Evolutionary conservation across 2,888 invertebrate species (phyloP).

Genomic region (Tetheella fluctuosa): DNA sequence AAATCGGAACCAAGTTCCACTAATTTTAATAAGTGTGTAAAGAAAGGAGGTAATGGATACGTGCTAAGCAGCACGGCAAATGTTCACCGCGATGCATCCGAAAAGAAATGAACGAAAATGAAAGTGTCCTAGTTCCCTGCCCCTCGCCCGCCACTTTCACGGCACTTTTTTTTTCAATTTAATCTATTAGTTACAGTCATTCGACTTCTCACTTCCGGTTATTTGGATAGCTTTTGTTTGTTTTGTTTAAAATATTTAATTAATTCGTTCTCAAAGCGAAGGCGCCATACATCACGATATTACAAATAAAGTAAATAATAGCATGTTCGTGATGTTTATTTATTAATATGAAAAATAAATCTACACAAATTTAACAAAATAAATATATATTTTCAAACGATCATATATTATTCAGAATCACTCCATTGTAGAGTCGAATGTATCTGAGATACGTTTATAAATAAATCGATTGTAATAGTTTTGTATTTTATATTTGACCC

Average conservation of each 20-base stretch:
- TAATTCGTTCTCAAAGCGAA: background rate
- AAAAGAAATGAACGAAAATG: slow-evolving; percentile 84
- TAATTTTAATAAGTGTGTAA: slow-evolving; percentile 62
- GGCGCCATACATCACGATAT: background rate
- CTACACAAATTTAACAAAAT: too few relatives aligned
- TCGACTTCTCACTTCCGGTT: slow-evolving; percentile 57
- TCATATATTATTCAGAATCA: too few relatives aligned
- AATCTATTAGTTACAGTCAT: slow-evolving; percentile 72
- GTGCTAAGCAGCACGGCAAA: slow-evolving; percentile 72
- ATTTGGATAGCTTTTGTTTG: slow-evolving; percentile 33
- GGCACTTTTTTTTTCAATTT: slow-evolving; percentile 72
- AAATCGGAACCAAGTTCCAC: slow-evolving; percentile 48
- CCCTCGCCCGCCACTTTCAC: slow-evolving; percentile 72
- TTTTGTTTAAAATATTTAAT: background rate
- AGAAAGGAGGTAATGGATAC: slow-evolving; percentile 73
- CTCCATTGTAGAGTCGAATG: too few relatives aligned
- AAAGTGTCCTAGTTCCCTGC: slow-evolving; percentile 78
- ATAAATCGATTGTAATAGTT: too few relatives aligned
- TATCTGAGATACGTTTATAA: too few relatives aligned
- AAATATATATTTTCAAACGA: too few relatives aligned
- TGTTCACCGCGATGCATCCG: slow-evolving; percentile 74
- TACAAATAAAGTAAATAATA: too few relatives aligned
- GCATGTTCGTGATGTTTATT: too few relatives aligned
- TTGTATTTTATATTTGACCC: too few relatives aligned
- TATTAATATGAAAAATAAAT: too few relatives aligned